Conservation (phyloP, 2,113 vertebrate genomes). For the Ammodramus savannarum region DNA sequence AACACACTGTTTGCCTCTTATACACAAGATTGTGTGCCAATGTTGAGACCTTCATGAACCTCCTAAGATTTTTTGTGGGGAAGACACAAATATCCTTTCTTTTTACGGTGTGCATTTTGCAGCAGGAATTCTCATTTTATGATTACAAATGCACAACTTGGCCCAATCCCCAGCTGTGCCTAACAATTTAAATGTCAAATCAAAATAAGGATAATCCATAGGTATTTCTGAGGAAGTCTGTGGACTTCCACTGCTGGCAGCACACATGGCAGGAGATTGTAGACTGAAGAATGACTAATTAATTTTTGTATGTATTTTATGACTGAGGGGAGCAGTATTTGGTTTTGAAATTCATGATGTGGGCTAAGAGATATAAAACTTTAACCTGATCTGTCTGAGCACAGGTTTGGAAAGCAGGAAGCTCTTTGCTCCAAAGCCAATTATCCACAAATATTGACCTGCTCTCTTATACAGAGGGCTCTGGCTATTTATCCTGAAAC, state of each 20-base stretch:
- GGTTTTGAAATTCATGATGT: not conserved
- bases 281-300: not conserved
- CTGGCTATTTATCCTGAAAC: not conserved
- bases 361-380: not conserved
- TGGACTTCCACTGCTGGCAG: not conserved
- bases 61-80: not conserved
- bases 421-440: not conserved
- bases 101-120: not conserved
- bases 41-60: not conserved
- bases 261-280: not conserved
- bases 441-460: constrained; percentile 9
- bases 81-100: not conserved
- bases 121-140: not conserved
- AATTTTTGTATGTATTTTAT: not conserved
- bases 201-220: not conserved
- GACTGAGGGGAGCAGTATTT: not conserved
- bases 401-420: not conserved
- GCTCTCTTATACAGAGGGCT: not conserved
- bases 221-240: not conserved
- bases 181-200: not conserved
- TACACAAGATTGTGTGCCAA: not conserved
- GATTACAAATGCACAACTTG: not conserved
- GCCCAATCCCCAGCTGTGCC: not conserved
- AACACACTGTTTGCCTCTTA: not conserved
- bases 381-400: not conserved